These are phyloP conservation scores for Eristalinus sepulchralis DNA, from an alignment of 2,888 invertebrate genomes.

Conservation along the genomic window DNA sequence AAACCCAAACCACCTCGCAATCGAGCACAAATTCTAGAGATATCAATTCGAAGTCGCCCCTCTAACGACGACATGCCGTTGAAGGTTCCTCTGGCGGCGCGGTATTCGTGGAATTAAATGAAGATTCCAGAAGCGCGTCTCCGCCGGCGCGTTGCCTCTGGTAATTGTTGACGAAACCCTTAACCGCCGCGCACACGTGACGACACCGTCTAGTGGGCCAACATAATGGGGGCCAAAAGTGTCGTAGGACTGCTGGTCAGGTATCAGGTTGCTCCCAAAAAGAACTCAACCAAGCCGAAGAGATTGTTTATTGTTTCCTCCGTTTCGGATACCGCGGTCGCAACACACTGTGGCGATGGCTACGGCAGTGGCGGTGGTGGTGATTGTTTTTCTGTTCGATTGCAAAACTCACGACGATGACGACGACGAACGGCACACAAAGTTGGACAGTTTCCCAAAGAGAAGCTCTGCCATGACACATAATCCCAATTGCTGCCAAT, in stretches of 20 bases:
- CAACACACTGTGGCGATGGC: not conserved
- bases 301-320: constrained; percentile 47
- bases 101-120: constrained; percentile 35
- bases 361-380: not conserved
- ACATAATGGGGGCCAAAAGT: constrained; percentile 33
- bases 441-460: constrained; percentile 63
- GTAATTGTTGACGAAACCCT: constrained; percentile 58
- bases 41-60: constrained; percentile 52
- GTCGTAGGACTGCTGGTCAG: constrained; percentile 16
- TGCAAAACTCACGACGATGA: constrained; percentile 61
- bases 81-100: not conserved
- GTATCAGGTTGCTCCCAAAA: constrained; percentile 52
- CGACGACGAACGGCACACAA: constrained; percentile 19
- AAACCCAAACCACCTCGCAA: not conserved
- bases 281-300: constrained; percentile 63
- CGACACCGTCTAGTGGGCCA: constrained; percentile 64
- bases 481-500: constrained; percentile 71
- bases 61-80: constrained; percentile 50
- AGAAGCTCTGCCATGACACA: constrained; percentile 70
- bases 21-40: constrained; percentile 39
- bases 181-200: constrained; percentile 60
- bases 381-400: constrained; percentile 23
- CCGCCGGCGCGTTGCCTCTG: constrained; percentile 30
- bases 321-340: not conserved
- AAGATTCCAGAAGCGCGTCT: constrained; percentile 42